phyloP scores from a whole-genome alignment of 2,888 invertebrate genomes.

The Drosophila borealis region DNA sequence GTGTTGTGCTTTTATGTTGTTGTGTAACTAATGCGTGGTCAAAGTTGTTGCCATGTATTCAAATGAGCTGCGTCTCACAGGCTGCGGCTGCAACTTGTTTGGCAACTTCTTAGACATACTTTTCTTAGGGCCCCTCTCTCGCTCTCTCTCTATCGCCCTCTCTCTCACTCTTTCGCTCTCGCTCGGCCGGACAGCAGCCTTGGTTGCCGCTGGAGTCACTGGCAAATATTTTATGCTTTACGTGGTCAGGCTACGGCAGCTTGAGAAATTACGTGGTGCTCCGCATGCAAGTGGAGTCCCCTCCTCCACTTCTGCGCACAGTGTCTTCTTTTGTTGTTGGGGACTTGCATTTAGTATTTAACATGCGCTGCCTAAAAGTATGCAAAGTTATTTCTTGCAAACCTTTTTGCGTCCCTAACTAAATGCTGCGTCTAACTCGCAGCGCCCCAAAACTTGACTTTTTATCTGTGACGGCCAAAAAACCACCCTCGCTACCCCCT shows the following conservation, averaged over 20 bases:
- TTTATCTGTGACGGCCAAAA: conserved; percentile 55
- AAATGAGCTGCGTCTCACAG: conserved; percentile 67
- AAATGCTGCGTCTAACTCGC: conserved; percentile 69
- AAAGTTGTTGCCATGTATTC: conserved; percentile 78
- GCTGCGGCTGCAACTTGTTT: conserved; percentile 69
- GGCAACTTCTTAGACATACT: conserved; percentile 77
- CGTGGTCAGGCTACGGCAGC: conserved; percentile 77
- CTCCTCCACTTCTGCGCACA: conserved; percentile 19
- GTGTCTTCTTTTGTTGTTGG: conserved; percentile 62
- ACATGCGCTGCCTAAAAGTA: conserved; percentile 77
- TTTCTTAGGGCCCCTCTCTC: conserved; percentile 43
- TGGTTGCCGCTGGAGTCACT: conserved; percentile 30
- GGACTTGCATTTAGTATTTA: conserved; percentile 69
- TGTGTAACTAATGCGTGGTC: conserved; percentile 77
- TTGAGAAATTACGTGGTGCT: conserved; percentile 79
- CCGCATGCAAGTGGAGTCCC: conserved; percentile 38
- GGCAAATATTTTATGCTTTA: conserved; percentile 79
- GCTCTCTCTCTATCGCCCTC: neutral
- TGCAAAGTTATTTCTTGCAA: conserved; percentile 78
- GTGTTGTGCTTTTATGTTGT: conserved; percentile 54
- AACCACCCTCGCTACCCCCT: conserved; percentile 3
- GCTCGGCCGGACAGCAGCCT: conserved; percentile 38
- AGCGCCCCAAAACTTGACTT: conserved; percentile 66
- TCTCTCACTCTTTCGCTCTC: neutral
- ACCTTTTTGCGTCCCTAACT: conserved; percentile 59